A percentile compares a stretch with the other conserved stretches of the same genome.
Evolutionary conservation across 2,113 vertebrate genomes (phyloP).

Genomic region (Zosterops japonicus): DNA sequence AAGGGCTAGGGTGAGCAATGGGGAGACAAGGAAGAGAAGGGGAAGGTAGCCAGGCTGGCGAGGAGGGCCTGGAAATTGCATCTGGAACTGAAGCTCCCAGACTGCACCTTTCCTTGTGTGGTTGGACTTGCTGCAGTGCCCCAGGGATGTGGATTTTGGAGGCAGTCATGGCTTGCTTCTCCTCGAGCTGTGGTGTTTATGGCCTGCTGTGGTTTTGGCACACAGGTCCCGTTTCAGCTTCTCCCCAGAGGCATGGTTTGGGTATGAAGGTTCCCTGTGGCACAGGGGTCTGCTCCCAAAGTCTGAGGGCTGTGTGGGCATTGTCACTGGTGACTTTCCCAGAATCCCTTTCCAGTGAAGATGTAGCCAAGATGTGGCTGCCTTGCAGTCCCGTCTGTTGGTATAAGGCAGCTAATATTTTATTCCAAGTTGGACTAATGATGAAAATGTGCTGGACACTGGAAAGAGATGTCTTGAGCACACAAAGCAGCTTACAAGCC

Average conservation of each 20-base stretch:
- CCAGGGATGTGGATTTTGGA: background rate
- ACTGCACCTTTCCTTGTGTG: background rate
- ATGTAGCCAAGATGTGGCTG: background rate
- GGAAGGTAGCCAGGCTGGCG: background rate
- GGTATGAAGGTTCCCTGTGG: background rate
- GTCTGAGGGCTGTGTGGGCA: background rate
- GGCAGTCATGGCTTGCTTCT: background rate
- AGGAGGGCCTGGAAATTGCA: background rate
- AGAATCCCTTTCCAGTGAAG: background rate
- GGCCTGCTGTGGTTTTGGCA: constrained; percentile 11
- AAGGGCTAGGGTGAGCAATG: background rate
- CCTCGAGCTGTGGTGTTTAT: background rate
- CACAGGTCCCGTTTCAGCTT: background rate
- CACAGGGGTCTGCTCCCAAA: background rate
- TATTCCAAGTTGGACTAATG: background rate
- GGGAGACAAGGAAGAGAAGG: background rate
- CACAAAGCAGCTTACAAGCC: constrained; percentile 20
- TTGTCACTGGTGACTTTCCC: background rate
- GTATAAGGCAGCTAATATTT: background rate
- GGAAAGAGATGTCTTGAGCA: background rate
- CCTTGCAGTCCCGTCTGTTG: background rate
- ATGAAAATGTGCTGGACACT: background rate
- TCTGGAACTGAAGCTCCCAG: background rate
- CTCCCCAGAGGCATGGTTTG: background rate
- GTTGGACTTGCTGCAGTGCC: background rate